phyloP scores from a whole-genome alignment of 2,113 vertebrate species.

The Helogale parvula region DNA sequence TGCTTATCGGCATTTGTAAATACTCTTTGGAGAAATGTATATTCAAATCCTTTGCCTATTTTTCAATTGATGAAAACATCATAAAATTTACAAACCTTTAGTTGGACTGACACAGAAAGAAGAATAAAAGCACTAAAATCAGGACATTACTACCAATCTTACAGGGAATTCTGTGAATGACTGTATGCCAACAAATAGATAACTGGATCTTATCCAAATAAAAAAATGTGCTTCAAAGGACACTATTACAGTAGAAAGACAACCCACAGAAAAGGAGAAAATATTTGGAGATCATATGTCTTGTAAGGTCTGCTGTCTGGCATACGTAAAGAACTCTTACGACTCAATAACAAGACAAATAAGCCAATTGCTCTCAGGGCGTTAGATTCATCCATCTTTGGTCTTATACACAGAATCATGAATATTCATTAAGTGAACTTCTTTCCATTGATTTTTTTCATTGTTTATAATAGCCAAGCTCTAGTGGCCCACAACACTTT shows the following conservation, averaged over 20 bases:
- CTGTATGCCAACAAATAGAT: not conserved
- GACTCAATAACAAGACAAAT: not conserved
- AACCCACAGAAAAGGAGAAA: not conserved
- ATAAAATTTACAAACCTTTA: not conserved
- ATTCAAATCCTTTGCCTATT: not conserved
- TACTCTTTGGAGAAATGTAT: not conserved
- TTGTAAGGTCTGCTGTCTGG: not conserved
- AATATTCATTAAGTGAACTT: constrained; percentile 26
- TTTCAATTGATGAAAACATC: not conserved
- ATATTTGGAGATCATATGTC: not conserved
- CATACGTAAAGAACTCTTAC: not conserved
- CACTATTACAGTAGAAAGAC: not conserved
- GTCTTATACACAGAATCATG: not conserved
- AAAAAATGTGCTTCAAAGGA: not conserved
- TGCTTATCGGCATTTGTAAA: not conserved
- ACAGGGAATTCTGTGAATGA: not conserved
- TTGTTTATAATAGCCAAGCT: not conserved
- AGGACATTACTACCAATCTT: not conserved
- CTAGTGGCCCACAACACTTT: not conserved
- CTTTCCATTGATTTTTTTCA: constrained; percentile 33
- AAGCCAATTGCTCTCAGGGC: not conserved
- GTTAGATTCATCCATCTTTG: not conserved
- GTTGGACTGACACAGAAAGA: not conserved
- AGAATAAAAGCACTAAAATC: not conserved
- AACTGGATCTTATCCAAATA: not conserved